Conservation (phyloP, 2,113 vertebrate genomes). For the Australoheros scitulus region DNA sequence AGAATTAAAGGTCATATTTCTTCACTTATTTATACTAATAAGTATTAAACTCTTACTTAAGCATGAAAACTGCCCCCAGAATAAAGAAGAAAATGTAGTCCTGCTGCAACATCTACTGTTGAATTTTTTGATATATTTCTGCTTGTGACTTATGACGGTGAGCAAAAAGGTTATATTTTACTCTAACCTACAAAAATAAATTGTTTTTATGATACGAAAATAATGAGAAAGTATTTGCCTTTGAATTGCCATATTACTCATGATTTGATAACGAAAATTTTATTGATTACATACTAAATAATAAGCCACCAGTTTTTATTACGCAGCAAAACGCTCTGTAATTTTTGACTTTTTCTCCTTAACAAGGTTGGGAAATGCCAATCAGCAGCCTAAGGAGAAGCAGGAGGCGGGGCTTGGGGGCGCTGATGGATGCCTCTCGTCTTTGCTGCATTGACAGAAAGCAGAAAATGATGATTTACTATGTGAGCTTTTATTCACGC, state of each 20-base stretch:
- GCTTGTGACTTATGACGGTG: background rate
- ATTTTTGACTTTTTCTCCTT: background rate
- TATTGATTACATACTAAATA: background rate
- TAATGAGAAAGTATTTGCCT: background rate
- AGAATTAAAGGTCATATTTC: background rate
- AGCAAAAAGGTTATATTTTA: background rate
- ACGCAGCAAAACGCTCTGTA: background rate
- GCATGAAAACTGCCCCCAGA: background rate
- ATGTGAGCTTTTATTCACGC: slow-evolving; percentile 67
- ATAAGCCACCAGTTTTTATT: slow-evolving; percentile 12
- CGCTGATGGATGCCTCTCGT: background rate
- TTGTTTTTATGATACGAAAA: background rate
- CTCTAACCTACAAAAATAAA: background rate
- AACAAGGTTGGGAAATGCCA: slow-evolving; percentile 27
- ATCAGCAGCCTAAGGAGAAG: slow-evolving; percentile 45
- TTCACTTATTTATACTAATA: background rate
- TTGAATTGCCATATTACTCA: background rate
- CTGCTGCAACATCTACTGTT: background rate
- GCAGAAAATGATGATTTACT: slow-evolving; percentile 74
- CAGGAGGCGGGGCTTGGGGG: slow-evolving; percentile 10
- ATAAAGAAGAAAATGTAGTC: background rate
- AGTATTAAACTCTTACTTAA: background rate
- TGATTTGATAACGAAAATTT: background rate
- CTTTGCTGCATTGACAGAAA: slow-evolving; percentile 53
- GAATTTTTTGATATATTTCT: background rate